Percentiles rank a stretch among this genome's conserved stretches.
Evolutionary conservation across 2,797 vertebrate genomes (phyloP).

Genomic region (Adrianichthys oophorus): DNA sequence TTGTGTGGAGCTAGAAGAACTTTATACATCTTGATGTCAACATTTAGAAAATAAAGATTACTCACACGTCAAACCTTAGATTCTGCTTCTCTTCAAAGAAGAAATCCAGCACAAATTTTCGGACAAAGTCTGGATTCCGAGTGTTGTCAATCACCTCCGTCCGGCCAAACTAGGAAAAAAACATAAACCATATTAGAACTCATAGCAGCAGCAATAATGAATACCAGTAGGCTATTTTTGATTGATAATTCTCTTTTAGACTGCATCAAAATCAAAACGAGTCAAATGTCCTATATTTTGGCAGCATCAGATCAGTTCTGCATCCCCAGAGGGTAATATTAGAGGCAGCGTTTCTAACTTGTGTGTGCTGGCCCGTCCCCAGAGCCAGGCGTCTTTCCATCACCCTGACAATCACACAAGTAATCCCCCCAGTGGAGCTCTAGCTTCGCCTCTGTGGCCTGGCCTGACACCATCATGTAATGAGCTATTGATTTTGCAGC

Average conservation of each 20-base stretch:
- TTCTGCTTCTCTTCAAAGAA: constrained; percentile 99
- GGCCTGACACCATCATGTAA: constrained; percentile 66
- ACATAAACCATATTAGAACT: constrained; percentile 4
- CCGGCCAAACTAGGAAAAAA: constrained; percentile 85
- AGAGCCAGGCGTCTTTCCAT: constrained; percentile 46
- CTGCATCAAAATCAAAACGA: constrained; percentile 11
- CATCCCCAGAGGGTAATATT: constrained; percentile 25
- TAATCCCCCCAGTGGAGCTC: constrained; percentile 61
- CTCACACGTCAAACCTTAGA: constrained; percentile 96
- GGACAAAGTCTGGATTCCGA: constrained; percentile 93
- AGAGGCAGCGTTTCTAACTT: constrained; percentile 2
- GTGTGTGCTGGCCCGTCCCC: constrained; percentile 17
- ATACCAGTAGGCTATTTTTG: not conserved
- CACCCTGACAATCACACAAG: constrained; percentile 66
- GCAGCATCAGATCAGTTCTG: constrained; percentile 9
- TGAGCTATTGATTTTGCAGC: constrained; percentile 78
- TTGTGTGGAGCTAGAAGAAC: no score
- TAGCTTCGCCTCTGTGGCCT: constrained; percentile 33
- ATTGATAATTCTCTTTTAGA: constrained; percentile 3
- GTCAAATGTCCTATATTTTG: constrained; percentile 8
- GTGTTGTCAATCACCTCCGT: constrained; percentile 97
- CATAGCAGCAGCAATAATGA: not conserved
- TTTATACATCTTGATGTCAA: not conserved
- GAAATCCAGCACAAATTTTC: constrained; percentile 96
- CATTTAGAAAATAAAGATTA: constrained; percentile 24